Percentiles rank a stretch among this genome's conserved stretches.
These are phyloP conservation scores for Ricordea florida DNA, from an alignment of 92 coral and sea anemone species.

Conservation along the genomic window DNA sequence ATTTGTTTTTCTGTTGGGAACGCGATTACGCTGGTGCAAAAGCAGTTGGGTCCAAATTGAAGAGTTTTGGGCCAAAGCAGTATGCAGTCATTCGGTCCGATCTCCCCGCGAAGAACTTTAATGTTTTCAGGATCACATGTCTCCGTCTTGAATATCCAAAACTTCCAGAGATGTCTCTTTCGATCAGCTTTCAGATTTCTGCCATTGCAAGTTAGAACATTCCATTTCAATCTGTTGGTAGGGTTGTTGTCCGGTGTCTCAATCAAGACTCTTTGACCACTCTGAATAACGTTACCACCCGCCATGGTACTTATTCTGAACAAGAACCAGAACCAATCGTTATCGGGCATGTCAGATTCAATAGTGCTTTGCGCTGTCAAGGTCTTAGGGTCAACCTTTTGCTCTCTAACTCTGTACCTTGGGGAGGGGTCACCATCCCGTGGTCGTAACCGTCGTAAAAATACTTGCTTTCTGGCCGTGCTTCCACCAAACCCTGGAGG, in stretches of 20 bases:
- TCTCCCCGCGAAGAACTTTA: neutral
- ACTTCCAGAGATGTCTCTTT: too few species aligned
- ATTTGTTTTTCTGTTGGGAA: neutral
- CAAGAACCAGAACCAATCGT: slow-evolving; percentile 30
- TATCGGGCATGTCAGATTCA: neutral
- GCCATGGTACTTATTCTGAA: slow-evolving; percentile 6
- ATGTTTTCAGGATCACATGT: neutral
- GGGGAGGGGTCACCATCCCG: neutral
- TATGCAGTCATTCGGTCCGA: slow-evolving; percentile 15
- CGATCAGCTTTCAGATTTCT: neutral
- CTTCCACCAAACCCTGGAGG: neutral
- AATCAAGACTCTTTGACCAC: slow-evolving; percentile 1
- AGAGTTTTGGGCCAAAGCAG: slow-evolving; percentile 11
- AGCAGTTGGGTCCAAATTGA: neutral
- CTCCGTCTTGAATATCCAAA: slow-evolving; percentile 28
- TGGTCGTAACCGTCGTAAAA: neutral
- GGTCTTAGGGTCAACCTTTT: neutral
- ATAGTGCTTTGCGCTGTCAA: neutral
- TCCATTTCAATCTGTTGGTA: neutral
- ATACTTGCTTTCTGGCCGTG: neutral
- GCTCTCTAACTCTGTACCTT: neutral
- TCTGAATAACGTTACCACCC: slow-evolving; percentile 15
- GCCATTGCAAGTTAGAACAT: neutral
- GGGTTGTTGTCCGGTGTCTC: slow-evolving; percentile 1
- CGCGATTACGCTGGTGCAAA: neutral